These are phyloP conservation scores for Drosophila bipectinata DNA, from an alignment of 1,140 invertebrate genomes.

Conservation along the genomic window DNA sequence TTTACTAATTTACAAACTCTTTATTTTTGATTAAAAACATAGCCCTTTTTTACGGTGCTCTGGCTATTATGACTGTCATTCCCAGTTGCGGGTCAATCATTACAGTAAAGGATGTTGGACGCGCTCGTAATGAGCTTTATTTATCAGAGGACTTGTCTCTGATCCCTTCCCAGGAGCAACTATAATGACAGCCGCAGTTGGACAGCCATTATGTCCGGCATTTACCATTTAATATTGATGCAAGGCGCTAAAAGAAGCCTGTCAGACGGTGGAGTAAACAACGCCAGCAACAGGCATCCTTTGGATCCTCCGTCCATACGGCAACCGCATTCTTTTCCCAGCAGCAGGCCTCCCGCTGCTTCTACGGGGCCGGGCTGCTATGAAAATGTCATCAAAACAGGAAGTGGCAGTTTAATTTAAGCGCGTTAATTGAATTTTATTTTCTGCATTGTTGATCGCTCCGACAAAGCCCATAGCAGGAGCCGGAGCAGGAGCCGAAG, in stretches of 20 bases:
- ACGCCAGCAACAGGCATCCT: constrained; percentile 42
- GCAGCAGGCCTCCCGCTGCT: constrained; percentile 21
- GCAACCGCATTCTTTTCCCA: constrained; percentile 22
- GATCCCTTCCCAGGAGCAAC: constrained; percentile 4
- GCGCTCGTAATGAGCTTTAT: constrained; percentile 56
- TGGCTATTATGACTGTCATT: constrained; percentile 18
- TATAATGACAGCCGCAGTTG: constrained; percentile 46
- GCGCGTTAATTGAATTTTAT: constrained; percentile 84
- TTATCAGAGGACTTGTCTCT: constrained; percentile 29
- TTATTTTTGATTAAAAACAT: background rate
- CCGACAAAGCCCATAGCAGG: constrained; percentile 7
- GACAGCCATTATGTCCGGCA: constrained; percentile 47
- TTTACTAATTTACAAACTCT: background rate
- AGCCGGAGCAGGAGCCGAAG: constrained; percentile 1
- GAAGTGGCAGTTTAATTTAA: constrained; percentile 84
- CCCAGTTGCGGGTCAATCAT: constrained; percentile 45
- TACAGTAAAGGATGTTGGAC: constrained; percentile 25
- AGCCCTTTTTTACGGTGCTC: constrained; percentile 1
- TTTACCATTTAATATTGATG: constrained; percentile 63
- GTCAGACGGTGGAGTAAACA: constrained; percentile 25
- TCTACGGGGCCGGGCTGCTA: constrained; percentile 33
- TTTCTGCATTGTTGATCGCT: constrained; percentile 60
- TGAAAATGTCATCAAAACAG: constrained; percentile 83
- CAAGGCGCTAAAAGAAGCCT: constrained; percentile 27
- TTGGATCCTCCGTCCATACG: background rate